Percentiles rank a stretch among this genome's conserved stretches.
phyloP scores from a whole-genome alignment of 2,797 vertebrate genomes.

The Salmo trutta region DNA sequence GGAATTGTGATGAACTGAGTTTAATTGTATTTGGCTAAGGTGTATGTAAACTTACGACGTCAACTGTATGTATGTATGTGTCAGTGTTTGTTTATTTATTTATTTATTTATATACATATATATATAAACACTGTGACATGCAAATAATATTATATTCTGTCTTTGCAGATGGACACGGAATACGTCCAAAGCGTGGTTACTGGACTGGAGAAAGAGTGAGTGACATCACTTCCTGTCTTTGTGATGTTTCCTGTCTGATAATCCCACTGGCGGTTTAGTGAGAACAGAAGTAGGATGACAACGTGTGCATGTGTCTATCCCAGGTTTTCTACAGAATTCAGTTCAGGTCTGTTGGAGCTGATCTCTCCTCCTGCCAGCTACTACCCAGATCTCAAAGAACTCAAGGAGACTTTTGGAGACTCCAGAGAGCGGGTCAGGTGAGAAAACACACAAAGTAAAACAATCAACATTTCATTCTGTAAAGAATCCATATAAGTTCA shows the following conservation, averaged over 20 bases:
- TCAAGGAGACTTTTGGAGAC: conserved; percentile 98
- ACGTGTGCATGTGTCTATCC: not conserved
- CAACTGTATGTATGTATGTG: no score
- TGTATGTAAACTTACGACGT: no score
- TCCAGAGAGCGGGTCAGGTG: conserved; percentile 95
- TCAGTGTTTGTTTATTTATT: no score
- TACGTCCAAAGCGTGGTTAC: conserved; percentile 90
- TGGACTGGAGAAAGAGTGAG: conserved; percentile 94
- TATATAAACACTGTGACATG: no score
- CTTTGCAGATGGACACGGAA: conserved; percentile 86
- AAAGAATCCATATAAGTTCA: no score
- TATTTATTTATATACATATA: no score
- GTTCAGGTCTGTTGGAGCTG: conserved; percentile 92
- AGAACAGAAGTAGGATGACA: not conserved
- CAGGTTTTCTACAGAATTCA: conserved; percentile 94
- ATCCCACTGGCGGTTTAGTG: not conserved
- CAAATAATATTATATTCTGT: not conserved
- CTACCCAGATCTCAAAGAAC: conserved; percentile 93
- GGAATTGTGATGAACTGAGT: no score
- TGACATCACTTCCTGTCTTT: conserved; percentile 23
- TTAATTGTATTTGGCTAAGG: no score
- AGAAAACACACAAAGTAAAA: not conserved
- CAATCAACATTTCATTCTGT: not conserved
- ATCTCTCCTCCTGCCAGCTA: conserved; percentile 92
- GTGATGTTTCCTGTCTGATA: not conserved